Evolutionary conservation across 2,888 invertebrate genomes (phyloP).

Genomic region (Antheraea yamamai): DNA sequence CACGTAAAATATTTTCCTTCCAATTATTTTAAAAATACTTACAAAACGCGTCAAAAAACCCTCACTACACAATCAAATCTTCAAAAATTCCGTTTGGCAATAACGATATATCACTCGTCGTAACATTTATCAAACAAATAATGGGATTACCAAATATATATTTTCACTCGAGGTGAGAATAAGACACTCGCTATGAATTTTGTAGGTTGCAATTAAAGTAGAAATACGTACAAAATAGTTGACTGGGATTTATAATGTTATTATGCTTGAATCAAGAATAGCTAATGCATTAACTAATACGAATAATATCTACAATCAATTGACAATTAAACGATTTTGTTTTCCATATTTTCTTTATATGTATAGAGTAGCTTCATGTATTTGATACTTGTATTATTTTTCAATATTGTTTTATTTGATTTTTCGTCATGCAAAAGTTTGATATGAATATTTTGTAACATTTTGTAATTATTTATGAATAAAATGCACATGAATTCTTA

Average conservation of each 20-base stretch:
- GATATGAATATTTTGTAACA: too few relatives aligned
- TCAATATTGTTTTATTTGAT: too few relatives aligned
- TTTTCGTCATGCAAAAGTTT: too few relatives aligned
- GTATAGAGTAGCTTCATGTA: background rate
- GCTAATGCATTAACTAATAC: background rate
- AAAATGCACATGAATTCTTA: background rate
- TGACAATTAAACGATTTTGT: background rate
- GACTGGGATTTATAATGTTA: background rate
- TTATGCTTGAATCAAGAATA: background rate
- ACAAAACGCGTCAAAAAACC: constrained; percentile 50
- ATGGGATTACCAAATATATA: background rate
- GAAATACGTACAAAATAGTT: background rate
- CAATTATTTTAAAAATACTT: constrained; percentile 23
- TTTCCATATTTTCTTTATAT: background rate
- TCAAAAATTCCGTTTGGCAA: constrained; percentile 52
- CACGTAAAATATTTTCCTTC: constrained; percentile 39
- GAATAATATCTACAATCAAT: background rate
- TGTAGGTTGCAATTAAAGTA: background rate
- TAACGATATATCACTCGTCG: constrained; percentile 20
- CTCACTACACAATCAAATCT: constrained; percentile 39
- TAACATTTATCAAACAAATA: background rate
- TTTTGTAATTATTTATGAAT: too few relatives aligned
- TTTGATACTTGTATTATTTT: background rate
- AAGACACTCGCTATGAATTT: background rate
- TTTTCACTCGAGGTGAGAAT: background rate